Conservation (phyloP, 2,797 vertebrate species). For the Scarus forsteni region DNA sequence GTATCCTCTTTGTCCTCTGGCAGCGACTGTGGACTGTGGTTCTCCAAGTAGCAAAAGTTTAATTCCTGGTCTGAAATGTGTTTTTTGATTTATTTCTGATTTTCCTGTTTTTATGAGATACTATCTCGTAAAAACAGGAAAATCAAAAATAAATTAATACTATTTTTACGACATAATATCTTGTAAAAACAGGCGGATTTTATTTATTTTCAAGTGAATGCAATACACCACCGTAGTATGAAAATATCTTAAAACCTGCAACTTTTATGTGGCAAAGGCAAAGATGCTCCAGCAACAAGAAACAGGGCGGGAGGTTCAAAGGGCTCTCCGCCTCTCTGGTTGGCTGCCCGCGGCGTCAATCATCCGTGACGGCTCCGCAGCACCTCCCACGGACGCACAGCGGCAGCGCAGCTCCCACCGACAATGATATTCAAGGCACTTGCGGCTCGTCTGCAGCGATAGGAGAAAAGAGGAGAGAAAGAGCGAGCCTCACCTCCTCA, state of each 20-base stretch:
- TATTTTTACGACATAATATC: too few species aligned
- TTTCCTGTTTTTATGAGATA: too few species aligned
- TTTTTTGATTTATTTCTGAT: too few species aligned
- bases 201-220: too few species aligned
- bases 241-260: slow-evolving; percentile 11
- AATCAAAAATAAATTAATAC: too few species aligned
- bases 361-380: slow-evolving; percentile 64
- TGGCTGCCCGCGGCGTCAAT: slow-evolving; percentile 70
- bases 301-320: slow-evolving; percentile 38
- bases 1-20: too few species aligned
- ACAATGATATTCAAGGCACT: slow-evolving; percentile 82
- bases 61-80: too few species aligned
- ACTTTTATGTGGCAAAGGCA: slow-evolving; percentile 18
- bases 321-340: slow-evolving; percentile 28
- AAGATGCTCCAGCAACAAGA: slow-evolving; percentile 63
- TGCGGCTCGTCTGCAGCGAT: slow-evolving; percentile 80
- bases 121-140: too few species aligned
- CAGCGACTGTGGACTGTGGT: too few species aligned
- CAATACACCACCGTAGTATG: too few species aligned
- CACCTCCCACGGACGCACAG: slow-evolving; percentile 79
- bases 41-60: too few species aligned
- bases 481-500: slow-evolving; percentile 71
- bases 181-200: too few species aligned
- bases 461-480: slow-evolving; percentile 64
- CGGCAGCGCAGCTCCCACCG: slow-evolving; percentile 73